phyloP scores from a whole-genome alignment of 2,797 vertebrate species.

The Malacoctenus gilli region DNA sequence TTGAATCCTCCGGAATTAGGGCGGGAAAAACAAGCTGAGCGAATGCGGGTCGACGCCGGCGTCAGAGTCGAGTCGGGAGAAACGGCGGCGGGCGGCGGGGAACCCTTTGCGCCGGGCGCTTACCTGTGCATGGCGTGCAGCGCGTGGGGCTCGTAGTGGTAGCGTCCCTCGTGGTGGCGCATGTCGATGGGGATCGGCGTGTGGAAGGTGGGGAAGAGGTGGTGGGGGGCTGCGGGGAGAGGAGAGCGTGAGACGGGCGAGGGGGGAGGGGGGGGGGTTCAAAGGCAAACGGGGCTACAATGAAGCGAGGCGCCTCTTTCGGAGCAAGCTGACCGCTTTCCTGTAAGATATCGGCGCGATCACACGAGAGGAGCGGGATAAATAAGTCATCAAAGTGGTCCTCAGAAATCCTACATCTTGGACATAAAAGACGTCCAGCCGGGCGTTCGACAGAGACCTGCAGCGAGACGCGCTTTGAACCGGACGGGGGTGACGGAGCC shows the following conservation, averaged over 20 bases:
- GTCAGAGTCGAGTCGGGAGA: no score
- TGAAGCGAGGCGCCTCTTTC: conserved; percentile 86
- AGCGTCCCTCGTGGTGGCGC: conserved; percentile 93
- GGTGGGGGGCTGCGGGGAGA: conserved; percentile 85
- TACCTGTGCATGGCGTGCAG: conserved; percentile 93
- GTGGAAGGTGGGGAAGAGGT: conserved; percentile 92
- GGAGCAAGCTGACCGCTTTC: conserved; percentile 81
- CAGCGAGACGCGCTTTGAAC: conserved; percentile 91
- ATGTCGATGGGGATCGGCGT: conserved; percentile 93
- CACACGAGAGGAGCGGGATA: conserved; percentile 89
- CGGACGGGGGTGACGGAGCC: conserved; percentile 84
- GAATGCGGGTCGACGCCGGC: no score
- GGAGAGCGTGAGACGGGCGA: conserved; percentile 25
- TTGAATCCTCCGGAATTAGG: not conserved
- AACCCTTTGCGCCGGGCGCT: no score
- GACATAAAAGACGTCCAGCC: conserved; percentile 93
- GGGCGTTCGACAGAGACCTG: conserved; percentile 93
- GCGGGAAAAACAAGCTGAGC: conserved; percentile 16
- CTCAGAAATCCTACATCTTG: conserved; percentile 90
- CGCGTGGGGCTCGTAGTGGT: conserved; percentile 92
- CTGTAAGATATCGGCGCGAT: conserved; percentile 84
- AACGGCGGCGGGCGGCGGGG: no score
- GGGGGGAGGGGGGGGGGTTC: conserved; percentile 63
- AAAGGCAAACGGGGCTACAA: conserved; percentile 79
- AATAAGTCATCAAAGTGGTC: conserved; percentile 97